Evolutionary conservation across 2,113 vertebrate genomes (phyloP).

Genomic region (Cebidichthys violaceus): DNA sequence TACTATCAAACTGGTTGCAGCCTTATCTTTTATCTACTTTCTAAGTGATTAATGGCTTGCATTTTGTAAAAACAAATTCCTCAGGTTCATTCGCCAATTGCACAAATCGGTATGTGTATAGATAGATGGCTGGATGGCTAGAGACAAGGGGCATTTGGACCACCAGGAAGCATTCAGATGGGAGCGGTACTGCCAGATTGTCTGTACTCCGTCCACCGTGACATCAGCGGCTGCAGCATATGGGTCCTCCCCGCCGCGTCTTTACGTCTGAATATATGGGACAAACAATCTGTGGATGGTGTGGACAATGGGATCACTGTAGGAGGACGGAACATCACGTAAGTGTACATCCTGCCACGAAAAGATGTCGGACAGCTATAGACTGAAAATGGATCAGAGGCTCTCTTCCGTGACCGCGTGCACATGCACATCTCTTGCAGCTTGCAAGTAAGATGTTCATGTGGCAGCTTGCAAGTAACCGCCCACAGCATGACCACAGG

Average conservation of each 20-base stretch:
- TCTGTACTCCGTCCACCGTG: neutral
- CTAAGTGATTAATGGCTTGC: neutral
- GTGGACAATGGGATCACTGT: constrained; percentile 31
- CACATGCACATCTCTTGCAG: neutral
- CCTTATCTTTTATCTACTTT: neutral
- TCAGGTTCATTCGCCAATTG: too few species aligned
- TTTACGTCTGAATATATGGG: neutral
- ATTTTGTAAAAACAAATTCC: too few species aligned
- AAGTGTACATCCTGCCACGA: constrained; percentile 31
- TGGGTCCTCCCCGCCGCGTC: neutral
- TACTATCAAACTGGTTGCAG: neutral
- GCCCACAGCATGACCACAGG: neutral
- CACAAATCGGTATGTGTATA: too few species aligned
- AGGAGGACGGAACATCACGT: constrained; percentile 34
- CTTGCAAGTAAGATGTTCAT: too few species aligned
- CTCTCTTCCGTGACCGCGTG: neutral
- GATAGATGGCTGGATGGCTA: too few species aligned
- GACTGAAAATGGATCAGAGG: constrained; percentile 3
- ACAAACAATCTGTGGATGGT: constrained; percentile 28
- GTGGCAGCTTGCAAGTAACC: too few species aligned
- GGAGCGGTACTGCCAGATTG: too few species aligned
- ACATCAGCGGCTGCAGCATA: neutral
- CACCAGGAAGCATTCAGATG: neutral
- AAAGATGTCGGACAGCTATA: neutral
- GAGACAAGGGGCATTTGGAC: neutral